phyloP scores from a whole-genome alignment of 2,888 invertebrate genomes.

The Argyresthia albistria region DNA sequence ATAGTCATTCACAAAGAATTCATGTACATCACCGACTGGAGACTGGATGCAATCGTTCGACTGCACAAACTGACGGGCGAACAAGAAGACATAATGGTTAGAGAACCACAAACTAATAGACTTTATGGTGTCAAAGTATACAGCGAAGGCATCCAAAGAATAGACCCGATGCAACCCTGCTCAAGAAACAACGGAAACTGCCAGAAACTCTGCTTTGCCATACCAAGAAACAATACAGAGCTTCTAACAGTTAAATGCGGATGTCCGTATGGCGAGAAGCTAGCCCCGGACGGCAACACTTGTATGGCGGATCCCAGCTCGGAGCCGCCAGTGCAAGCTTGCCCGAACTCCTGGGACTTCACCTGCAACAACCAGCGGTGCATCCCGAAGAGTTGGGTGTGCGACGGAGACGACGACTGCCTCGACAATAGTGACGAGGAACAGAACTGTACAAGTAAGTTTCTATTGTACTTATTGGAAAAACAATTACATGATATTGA shows the following conservation, averaged over 20 bases:
- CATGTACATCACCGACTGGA: conserved; percentile 98
- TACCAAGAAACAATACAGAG: conserved; percentile 76
- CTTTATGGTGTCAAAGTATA: conserved; percentile 94
- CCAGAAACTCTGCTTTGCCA: conserved; percentile 95
- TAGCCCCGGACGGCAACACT: conserved; percentile 77
- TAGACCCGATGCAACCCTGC: conserved; percentile 85
- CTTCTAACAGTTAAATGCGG: conserved; percentile 82
- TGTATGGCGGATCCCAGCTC: conserved; percentile 87
- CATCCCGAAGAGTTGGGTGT: conserved; percentile 95
- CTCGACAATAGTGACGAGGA: conserved; percentile 96
- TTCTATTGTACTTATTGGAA: neutral
- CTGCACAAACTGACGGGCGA: conserved; percentile 92
- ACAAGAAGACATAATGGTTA: conserved; percentile 87
- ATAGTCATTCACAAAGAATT: conserved; percentile 91
- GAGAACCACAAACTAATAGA: conserved; percentile 91
- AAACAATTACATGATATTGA: too few relatives aligned
- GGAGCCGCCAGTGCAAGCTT: conserved; percentile 90
- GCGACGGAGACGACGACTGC: conserved; percentile 97
- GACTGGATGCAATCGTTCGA: conserved; percentile 93
- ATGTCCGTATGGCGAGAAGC: conserved; percentile 93
- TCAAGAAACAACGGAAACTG: conserved; percentile 90
- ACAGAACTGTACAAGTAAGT: conserved; percentile 93
- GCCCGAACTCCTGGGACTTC: conserved; percentile 94
- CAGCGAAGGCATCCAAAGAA: conserved; percentile 81
- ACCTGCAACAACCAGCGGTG: conserved; percentile 94